These are phyloP conservation scores for Papilio polyxenes DNA, from an alignment of 1,140 invertebrate genomes.

Conservation along the genomic window DNA sequence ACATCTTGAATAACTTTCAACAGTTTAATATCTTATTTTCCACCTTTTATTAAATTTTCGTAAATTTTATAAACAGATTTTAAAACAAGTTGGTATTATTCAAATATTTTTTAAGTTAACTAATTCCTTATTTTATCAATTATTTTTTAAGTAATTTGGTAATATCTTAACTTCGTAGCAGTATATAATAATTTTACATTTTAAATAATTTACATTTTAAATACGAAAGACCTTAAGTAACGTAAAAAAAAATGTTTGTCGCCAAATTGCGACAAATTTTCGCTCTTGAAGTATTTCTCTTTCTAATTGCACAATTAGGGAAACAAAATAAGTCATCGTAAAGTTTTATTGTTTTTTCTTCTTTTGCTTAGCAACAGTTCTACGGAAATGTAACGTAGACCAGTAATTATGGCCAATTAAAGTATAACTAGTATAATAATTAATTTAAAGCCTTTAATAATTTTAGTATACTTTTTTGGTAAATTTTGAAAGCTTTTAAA, in stretches of 20 bases:
- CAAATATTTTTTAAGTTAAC: no score
- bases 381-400: not conserved
- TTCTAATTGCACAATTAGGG: conserved; percentile 25
- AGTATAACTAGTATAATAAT: not conserved
- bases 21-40: not conserved
- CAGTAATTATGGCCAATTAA: not conserved
- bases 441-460: not conserved
- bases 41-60: not conserved
- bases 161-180: not conserved
- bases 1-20: not conserved
- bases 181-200: not conserved
- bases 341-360: conserved; percentile 10
- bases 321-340: conserved; percentile 23
- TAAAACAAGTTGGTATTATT: not conserved
- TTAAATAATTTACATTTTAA: not conserved
- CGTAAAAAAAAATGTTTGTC: not conserved
- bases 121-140: no score
- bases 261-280: conserved; percentile 1
- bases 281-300: conserved; percentile 16
- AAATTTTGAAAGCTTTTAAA: not conserved
- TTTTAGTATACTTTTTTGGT: not conserved
- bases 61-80: not conserved
- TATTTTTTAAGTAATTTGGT: not conserved
- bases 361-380: not conserved
- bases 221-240: not conserved